phyloP scores from a whole-genome alignment of 2,888 invertebrate species.

The Phragmatobia fuliginosa region DNA sequence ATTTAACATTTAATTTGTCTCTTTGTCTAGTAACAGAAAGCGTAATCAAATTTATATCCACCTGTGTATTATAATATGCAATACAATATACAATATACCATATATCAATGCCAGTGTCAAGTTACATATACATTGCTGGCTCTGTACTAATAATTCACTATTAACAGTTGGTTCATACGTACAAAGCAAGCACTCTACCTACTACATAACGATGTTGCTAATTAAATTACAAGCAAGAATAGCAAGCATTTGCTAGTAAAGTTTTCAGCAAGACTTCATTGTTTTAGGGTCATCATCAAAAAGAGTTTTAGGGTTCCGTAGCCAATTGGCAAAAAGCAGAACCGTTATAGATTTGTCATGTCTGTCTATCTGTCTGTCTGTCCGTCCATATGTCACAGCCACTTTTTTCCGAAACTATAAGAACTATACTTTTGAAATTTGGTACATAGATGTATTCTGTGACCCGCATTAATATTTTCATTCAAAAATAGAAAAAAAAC shows the following conservation, averaged over 20 bases:
- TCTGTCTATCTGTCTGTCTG: no score
- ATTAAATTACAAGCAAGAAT: neutral
- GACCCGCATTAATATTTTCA: no score
- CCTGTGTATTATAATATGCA: constrained; percentile 7
- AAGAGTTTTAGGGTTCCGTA: no score
- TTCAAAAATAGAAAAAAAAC: no score
- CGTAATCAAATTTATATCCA: constrained; percentile 38
- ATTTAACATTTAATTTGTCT: constrained; percentile 52
- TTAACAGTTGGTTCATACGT: neutral
- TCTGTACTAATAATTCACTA: neutral
- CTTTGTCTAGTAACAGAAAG: constrained; percentile 40
- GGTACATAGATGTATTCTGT: no score
- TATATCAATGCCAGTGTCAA: neutral
- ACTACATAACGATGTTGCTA: neutral
- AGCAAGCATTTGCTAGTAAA: neutral
- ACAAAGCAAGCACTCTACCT: neutral
- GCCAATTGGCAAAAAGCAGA: no score
- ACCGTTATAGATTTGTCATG: no score
- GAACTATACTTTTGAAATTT: no score
- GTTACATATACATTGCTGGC: neutral
- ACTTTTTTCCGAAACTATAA: no score
- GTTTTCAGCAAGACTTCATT: neutral
- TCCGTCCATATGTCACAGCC: no score
- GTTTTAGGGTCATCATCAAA: no score
- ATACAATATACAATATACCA: neutral